Conservation (phyloP, 2,113 vertebrate genomes). For the Cryptomyrus ogoouensis region DNA sequence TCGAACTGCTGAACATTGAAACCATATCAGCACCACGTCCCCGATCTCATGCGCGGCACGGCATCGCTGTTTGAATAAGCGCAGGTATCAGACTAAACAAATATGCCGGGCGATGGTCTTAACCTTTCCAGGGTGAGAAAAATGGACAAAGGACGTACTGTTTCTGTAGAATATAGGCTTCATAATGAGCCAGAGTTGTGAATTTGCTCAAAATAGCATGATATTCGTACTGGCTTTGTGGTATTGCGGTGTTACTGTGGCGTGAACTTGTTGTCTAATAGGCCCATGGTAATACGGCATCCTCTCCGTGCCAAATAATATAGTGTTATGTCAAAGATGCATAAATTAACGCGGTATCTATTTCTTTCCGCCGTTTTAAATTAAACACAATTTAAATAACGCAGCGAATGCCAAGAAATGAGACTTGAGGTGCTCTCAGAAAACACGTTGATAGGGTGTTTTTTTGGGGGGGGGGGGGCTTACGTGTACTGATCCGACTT, state of each 20-base stretch:
- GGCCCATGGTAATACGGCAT: neutral
- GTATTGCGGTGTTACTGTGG: neutral
- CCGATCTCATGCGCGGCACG: neutral
- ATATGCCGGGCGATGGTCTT: neutral
- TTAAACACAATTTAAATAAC: neutral
- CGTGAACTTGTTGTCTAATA: neutral
- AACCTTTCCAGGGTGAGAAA: neutral
- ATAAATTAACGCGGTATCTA: neutral
- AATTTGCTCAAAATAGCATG: neutral
- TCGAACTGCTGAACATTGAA: neutral
- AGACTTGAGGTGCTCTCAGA: neutral
- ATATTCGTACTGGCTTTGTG: neutral
- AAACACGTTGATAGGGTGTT: neutral
- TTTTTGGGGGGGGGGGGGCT: slow-evolving; percentile 39
- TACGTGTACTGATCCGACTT: slow-evolving; percentile 63
- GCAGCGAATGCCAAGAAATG: neutral
- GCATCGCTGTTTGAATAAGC: slow-evolving; percentile 5
- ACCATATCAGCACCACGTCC: neutral
- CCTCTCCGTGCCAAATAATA: neutral
- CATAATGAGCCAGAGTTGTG: neutral
- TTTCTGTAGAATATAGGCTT: neutral
- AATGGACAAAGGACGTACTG: neutral
- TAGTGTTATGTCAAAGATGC: neutral
- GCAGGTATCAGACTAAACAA: slow-evolving; percentile 9
- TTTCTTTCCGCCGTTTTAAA: neutral